Base-by-base conservation (phyloP, 2,888 invertebrate species). In the Chrysotoxum bicinctum region DNA sequence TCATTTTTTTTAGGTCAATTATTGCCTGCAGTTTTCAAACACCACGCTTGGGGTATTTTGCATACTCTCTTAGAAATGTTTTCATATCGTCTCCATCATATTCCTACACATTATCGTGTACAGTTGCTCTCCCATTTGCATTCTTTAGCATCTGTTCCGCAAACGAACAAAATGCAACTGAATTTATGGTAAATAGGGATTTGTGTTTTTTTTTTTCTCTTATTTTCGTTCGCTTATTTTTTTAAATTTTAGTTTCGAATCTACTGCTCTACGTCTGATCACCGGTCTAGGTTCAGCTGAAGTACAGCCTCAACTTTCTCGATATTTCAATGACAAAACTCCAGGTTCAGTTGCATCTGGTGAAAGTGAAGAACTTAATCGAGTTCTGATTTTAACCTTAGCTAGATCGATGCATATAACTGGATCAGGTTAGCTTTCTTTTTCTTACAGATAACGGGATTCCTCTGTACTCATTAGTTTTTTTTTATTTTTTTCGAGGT, bases 31-130 rank as follows among this genome's bases (percentile, higher is more conserved):
- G 98, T 98, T 45, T 97, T 97, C 90, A 97, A 97, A 91, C 96
- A 96, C 14, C 97, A 98, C 89, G 97, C 98, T 0, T 98, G 98
- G 98, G 97, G 97, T 23, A 98, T 98, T 73, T 93, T 99, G n/a
- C 98, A 98, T 90, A 98, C 98, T 0, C 92, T 99, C 43, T 91
- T 99, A 89, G 98, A 99, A 92, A 98, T 99, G 98, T 98, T 98
- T 91, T 98, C 97, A 82, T 98, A 98, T 91, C 94, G 99, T 56
- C 95, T 99, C 92, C 98, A 98, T 91, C 98, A 99, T 91, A 98
- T 98, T 87, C 98, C 98, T 89, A 98, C 98, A 0, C 98, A 98
- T 92, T 99, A 98, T 92, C 93, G 98, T 69, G 97, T 98, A 10
- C 98, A 98, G 89, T 93, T 99, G 58, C 93, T 99, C 8, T 97